phyloP scores from a whole-genome alignment of 2,797 vertebrate genomes.

The Eulemur mongoz region DNA sequence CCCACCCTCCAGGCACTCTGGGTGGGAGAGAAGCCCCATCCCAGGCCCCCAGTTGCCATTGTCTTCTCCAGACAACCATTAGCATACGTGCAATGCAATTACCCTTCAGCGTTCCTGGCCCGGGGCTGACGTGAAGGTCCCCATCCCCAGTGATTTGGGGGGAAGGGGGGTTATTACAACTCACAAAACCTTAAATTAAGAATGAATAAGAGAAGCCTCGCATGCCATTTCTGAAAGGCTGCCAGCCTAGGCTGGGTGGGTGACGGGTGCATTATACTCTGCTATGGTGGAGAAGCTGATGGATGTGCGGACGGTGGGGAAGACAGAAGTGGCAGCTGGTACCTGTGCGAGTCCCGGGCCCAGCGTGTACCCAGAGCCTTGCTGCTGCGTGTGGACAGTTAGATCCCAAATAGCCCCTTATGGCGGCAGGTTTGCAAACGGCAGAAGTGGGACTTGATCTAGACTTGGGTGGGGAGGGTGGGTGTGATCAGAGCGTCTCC shows the following conservation, averaged over 20 bases:
- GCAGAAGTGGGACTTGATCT: background rate
- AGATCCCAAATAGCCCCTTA: background rate
- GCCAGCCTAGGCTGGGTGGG: conserved; percentile 45
- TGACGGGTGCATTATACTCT: background rate
- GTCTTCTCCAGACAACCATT: conserved; percentile 59
- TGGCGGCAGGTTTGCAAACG: background rate
- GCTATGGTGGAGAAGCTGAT: background rate
- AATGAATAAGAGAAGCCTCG: conserved; percentile 65
- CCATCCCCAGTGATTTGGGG: conserved; percentile 71
- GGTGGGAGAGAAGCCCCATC: background rate
- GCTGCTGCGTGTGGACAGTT: background rate
- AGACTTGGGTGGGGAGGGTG: background rate
- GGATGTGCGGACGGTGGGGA: background rate
- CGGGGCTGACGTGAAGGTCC: conserved; percentile 55
- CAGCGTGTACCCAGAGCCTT: background rate
- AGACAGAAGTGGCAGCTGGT: background rate
- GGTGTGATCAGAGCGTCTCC: background rate
- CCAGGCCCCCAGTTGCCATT: background rate
- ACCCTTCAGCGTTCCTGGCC: conserved; percentile 62
- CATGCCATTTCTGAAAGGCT: conserved; percentile 66
- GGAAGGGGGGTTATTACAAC: conserved; percentile 73
- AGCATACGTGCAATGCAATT: conserved; percentile 61
- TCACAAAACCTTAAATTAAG: conserved; percentile 75
- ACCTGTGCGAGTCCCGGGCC: background rate
- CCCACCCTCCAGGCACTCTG: background rate